Base-by-base conservation (phyloP, 2,797 vertebrate genomes). In the Heliangelus exortis region DNA sequence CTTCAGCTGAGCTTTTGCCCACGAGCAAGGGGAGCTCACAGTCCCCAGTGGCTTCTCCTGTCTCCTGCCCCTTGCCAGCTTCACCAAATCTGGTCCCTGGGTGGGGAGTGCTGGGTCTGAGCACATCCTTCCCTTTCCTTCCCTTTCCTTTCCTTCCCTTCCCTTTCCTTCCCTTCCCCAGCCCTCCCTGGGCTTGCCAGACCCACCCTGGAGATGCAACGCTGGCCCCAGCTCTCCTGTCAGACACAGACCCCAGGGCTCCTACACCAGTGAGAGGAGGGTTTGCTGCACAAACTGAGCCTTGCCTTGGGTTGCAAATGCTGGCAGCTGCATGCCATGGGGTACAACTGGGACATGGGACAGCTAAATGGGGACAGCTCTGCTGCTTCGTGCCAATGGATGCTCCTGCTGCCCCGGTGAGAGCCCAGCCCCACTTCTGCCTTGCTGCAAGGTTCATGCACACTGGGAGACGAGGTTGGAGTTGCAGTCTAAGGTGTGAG, bases 381-480 rank as follows among this genome's bases (percentile, higher is more conserved):
- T 95, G 90, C 13, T 90, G 95, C 94, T 95, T 96, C 94, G 95
- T 96, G 92, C 93, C 92, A 87, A 92, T 91, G 94, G 84, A 58
- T 77, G 93, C 90, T 84, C 91, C 93, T 97, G 97, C 97, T 93
- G 95, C 82, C 83, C 0, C 69, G 14, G 84, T 14, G 18, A 71
- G 71, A 68, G 91, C 51, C 66, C 15, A 5, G 71, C 88, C 65
- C 65, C 1, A 4, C 63, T 48, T 73, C 89, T 72, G 74, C 84
- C 88, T 43, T 5, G 41, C 68, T 58, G 80, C 67, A 51, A 51
- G 73, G 63, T 28, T 97, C 95, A 98, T 91, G 97, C 96, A 0
- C 96, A 98, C 94, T 97, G 98, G 6, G 97, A 95, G 57, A 97
- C 87, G 69, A 97, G 90, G 47, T 96, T 95, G 6, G 97, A 94